phyloP scores from a whole-genome alignment of 64 coral and sea anemone species.

The Platygyra sinensis region DNA sequence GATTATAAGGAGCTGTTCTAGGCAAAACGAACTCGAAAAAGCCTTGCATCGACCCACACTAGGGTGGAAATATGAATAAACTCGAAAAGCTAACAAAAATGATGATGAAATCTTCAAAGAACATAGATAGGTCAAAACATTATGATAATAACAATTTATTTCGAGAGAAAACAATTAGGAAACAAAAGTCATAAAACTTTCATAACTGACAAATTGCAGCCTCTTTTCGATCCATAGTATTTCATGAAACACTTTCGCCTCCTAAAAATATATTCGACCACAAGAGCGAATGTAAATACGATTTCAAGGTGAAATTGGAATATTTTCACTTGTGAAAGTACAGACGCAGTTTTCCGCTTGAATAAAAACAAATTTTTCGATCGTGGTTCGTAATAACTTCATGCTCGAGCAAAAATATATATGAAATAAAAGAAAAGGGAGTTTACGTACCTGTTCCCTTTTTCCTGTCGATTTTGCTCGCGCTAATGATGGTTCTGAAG shows the following conservation, averaged over 20 bases:
- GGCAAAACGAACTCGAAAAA: background rate
- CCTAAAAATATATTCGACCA: background rate
- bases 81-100: background rate
- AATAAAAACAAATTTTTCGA: background rate
- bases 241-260: background rate
- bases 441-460: background rate
- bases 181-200: slow-evolving; percentile 17
- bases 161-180: background rate
- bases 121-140: background rate
- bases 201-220: slow-evolving; percentile 8
- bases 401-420: background rate
- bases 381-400: background rate
- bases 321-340: background rate
- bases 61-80: background rate
- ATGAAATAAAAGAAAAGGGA: background rate
- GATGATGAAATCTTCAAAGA: background rate
- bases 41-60: background rate
- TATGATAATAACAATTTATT: background rate
- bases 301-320: background rate
- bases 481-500: slow-evolving; percentile 7
- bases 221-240: background rate
- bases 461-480: background rate
- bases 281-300: background rate
- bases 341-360: background rate
- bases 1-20: background rate